phyloP scores from a whole-genome alignment of 2,797 vertebrate species.

The Apodemus agrarius region DNA sequence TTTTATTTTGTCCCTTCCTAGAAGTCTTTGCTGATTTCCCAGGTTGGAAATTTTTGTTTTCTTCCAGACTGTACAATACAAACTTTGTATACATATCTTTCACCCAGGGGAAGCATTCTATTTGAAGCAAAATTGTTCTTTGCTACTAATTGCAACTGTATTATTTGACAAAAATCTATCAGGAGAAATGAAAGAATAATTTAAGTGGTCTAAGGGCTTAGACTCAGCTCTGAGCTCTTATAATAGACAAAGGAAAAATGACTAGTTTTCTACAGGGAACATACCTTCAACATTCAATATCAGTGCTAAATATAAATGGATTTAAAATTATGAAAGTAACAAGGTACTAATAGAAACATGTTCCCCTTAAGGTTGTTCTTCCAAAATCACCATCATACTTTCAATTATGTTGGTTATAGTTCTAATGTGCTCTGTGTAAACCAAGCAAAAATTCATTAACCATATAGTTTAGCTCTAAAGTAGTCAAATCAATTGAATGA shows the following conservation, averaged over 20 bases:
- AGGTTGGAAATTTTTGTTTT: constrained; percentile 30
- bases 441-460: not conserved
- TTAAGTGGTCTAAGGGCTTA: constrained; percentile 47
- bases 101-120: constrained; percentile 21
- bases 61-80: constrained; percentile 46
- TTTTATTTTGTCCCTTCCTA: not conserved
- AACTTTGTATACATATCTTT: constrained; percentile 41
- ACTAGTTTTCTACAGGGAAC: constrained; percentile 36
- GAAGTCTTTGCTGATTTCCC: not conserved
- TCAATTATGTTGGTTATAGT: not conserved
- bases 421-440: not conserved
- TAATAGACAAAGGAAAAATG: constrained; percentile 56
- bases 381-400: not conserved
- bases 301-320: constrained; percentile 52
- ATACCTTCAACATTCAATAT: constrained; percentile 49
- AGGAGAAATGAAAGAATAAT: constrained; percentile 64
- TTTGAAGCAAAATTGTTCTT: constrained; percentile 63
- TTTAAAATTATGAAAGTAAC: constrained; percentile 55
- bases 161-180: constrained; percentile 61
- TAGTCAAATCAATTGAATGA: not conserved
- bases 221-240: constrained; percentile 18
- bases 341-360: not conserved
- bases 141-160: constrained; percentile 68
- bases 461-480: not conserved
- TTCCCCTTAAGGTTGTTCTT: not conserved